Base-by-base conservation (phyloP, 1,140 invertebrate species). In the Eupristina koningsbergeri region DNA sequence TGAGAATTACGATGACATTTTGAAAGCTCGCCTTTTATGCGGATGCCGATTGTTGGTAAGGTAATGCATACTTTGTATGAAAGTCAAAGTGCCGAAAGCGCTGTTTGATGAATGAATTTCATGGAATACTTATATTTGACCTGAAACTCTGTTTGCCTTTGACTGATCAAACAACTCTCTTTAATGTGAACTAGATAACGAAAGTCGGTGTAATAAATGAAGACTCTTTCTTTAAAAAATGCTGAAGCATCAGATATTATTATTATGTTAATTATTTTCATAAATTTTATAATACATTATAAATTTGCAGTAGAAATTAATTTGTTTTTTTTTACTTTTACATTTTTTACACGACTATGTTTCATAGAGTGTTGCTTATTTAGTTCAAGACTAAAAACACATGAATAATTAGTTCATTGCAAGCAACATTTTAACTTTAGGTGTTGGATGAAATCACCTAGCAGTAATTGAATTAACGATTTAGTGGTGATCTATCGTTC, bases 91-190 rank as follows among this genome's bases (percentile, higher is more conserved):
- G 19, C 67, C 67, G 67, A 71, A 41, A 71, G 67, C 19, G 34
- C 1, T 26, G 22, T 8, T n/a, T 41, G 36, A 71, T 71, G 26
- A 69, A 69, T 69, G n/a, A 6, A 69, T 36, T 69, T 36, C 34
- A 69, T 69, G 64, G 36, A 69, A 69, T 39, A 69, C 64, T 69
- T 69, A 36, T 22, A 39, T 39, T 19, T 69, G 34, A 69, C 64
- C 64, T 69, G 64, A 39, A 69, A 39, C 31, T 0, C 36, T 31
- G 64, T 13, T 69, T 36, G 0, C 64, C 34, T 36, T 39, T 17
- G 29, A 39, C 31, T 22, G 64, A 69, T 64, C 31, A 64, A 64
- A 64, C 61, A 15, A 34, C 29, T 31, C 3, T 31, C 3, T 64
- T 64, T 2, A 34, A 31, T 31, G 0, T 31, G 61, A 64, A 34